Base-by-base conservation (phyloP, 1,140 invertebrate species). In the Lutraria rhynchaena region DNA sequence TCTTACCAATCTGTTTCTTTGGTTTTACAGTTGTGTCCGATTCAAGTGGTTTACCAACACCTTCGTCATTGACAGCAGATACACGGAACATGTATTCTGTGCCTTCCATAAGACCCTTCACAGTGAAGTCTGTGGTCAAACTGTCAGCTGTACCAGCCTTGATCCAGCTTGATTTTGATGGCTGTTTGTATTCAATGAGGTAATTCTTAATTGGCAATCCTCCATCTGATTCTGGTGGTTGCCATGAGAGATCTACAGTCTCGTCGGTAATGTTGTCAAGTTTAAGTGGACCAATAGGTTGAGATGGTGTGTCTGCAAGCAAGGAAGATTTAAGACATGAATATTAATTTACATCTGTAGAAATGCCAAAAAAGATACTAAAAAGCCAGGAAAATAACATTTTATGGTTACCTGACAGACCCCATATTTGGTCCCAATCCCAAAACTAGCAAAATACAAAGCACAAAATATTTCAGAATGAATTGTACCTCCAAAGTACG, bases 11-110 rank as follows among this genome's bases (percentile, higher is more conserved):
- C 87, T 98, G 97, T 96, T 98, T 96, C 93, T 97, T 96, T 0
- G 98, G 97, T 85, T 95, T 95, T 83, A 99, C 97, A 15, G 98
- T 96, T 96, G 17, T 97, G 96, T 89, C 97, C 95, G 96, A 96
- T 37, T 95, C 95, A 9, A 99, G 93, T 0, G 98, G 97, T 81
- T 95, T 94, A 0, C 97, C 98, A 92, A 98, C 97, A 3, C 98
- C 98, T 89, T 97, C 96, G 84, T 96, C 96, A 91, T 99, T 98
- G 92, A 98, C 97, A 1, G 97, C 96, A 88, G 63, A 82, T 22
- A 88, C 82, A 27, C 87, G 67, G 86, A 89, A 87, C 24, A 51
- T 29, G 60, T 89, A 89, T 5, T 89, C 85, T 24, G 55, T 84
- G 44, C 84, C 87, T 61, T 88, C 87, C 29, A 78, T 70, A 15